These are phyloP conservation scores for Drosophila rubida DNA, from an alignment of 2,888 invertebrate species.

Conservation along the genomic window DNA sequence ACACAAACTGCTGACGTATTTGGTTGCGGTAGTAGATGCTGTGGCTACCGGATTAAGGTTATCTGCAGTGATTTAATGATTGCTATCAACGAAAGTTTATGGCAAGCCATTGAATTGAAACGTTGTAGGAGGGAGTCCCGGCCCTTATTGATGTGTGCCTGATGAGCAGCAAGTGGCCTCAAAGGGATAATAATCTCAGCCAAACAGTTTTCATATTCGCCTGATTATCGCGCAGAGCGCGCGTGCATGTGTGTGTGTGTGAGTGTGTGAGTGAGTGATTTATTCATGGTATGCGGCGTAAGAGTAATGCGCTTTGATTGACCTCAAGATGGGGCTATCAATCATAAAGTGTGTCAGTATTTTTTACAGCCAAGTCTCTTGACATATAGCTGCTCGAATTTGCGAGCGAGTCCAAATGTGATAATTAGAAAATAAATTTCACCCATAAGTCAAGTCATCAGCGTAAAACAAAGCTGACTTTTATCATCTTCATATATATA, in stretches of 20 bases:
- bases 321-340: slow-evolving; percentile 50
- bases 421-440: background rate
- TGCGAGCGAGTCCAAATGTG: background rate
- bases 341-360: slow-evolving; percentile 19
- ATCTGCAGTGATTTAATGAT: slow-evolving; percentile 66
- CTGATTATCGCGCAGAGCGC: slow-evolving; percentile 12
- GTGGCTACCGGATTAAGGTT: slow-evolving; percentile 1
- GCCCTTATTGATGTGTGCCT: slow-evolving; percentile 43
- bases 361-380: slow-evolving; percentile 1
- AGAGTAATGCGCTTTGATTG: slow-evolving; percentile 59
- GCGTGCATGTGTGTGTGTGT: no score
- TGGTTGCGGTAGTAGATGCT: background rate
- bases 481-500: background rate
- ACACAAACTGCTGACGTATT: background rate
- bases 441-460: background rate
- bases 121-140: slow-evolving; percentile 12
- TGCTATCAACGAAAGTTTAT: slow-evolving; percentile 48
- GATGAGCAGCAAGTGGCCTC: slow-evolving; percentile 68
- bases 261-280: background rate
- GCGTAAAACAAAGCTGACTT: background rate
- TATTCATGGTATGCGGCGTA: slow-evolving; percentile 39
- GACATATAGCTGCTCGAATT: background rate
- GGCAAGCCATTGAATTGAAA: slow-evolving; percentile 29
- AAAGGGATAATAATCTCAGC: slow-evolving; percentile 62
- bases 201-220: slow-evolving; percentile 50